These are phyloP conservation scores for Champsocephalus esox DNA, from an alignment of 2,797 vertebrate species.

Conservation along the genomic window DNA sequence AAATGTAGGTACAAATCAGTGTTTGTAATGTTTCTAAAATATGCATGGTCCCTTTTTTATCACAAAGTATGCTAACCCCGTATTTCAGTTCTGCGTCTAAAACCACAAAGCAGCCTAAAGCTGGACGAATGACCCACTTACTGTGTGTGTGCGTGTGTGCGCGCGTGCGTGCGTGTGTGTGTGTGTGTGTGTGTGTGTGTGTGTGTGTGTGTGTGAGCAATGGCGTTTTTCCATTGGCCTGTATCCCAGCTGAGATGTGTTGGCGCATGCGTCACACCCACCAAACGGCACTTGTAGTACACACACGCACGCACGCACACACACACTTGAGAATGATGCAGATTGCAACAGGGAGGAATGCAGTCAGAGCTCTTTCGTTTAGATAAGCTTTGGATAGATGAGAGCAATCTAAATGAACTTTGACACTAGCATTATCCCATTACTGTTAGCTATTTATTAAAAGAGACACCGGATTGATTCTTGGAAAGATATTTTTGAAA, in stretches of 20 bases:
- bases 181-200: no score
- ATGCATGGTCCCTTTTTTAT: no score
- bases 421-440: not conserved
- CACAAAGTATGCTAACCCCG: not conserved
- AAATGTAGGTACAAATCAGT: not conserved
- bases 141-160: conserved; percentile 4
- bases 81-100: conserved; percentile 8
- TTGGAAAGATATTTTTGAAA: conserved; percentile 14
- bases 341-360: conserved; percentile 25
- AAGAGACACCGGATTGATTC: not conserved
- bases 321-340: not conserved
- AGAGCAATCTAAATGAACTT: not conserved
- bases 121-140: conserved; percentile 61
- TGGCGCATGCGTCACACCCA: conserved; percentile 55
- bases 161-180: no score
- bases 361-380: not conserved
- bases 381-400: conserved; percentile 4
- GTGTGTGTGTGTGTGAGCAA: no score
- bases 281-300: conserved; percentile 33
- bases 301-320: not conserved
- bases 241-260: conserved; percentile 40
- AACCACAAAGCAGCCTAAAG: conserved; percentile 28
- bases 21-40: not conserved
- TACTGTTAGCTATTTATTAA: not conserved
- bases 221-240: conserved; percentile 27